Base-by-base conservation (phyloP, 2,888 invertebrate species). In the Chloromyia formosa region DNA sequence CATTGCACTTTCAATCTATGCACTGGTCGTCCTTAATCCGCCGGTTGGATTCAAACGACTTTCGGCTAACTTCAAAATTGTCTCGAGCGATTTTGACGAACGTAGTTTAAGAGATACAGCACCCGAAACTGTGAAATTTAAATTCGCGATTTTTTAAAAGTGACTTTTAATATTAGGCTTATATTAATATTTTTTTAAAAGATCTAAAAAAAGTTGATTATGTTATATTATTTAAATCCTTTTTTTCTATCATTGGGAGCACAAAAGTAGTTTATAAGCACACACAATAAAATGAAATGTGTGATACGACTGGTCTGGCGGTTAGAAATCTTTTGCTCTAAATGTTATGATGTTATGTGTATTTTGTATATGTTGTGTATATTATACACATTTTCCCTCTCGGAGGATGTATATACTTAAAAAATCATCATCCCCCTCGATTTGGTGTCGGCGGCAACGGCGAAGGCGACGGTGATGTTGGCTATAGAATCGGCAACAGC, bases 271-370 rank as follows among this genome's bases (percentile, higher is more conserved):
- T 71, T 71, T 71, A 56, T 71, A 71, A 71, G 71, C 60, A 74
- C 75, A 77, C 73, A 73, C 69, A 74, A 74, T 74, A 75, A 76
- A 76, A 75, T 75, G 71, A 71, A 77, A 78, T 78, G 77, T 78
- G 79, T 80, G 71, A 71, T 71, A 78, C 78, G 80, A 80, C 80
- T 80, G 79, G 79, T 80, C 79, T 80, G 80, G 80, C 80, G 81
- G 81, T 80, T 81, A 80, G 80, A 80, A 81, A 80, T 80, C 80
- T 81, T 81, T 80, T 81, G 80, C 80, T 78, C 79, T 79, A 79
- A 79, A 80, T 80, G 79, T 80, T 81, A 80, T 80, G 80, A 80
- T 80, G 80, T 78, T 80, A 79, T 79, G 80, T 80, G 79, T 79
- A 79, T 79, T 79, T 80, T 79, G 79, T 80, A 78, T 79, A 77